Evolutionary conservation across 2,113 vertebrate genomes (phyloP).

Genomic region (Vidua chalybeata): DNA sequence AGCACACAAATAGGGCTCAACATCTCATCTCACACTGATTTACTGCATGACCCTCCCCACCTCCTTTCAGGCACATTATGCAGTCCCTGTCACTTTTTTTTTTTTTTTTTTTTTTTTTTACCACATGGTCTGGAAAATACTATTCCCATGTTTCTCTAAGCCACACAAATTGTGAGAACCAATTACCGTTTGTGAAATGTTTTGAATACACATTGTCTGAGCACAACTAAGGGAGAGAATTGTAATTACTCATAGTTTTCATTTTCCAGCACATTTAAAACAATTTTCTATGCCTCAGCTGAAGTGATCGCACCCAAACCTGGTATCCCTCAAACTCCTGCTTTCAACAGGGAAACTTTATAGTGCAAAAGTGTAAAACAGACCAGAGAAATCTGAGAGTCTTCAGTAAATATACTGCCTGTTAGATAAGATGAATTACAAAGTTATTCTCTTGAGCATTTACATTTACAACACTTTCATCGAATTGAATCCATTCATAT

Average conservation of each 20-base stretch:
- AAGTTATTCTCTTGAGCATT: background rate
- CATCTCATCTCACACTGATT: background rate
- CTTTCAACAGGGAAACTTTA: background rate
- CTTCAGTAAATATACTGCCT: slow-evolving; percentile 2
- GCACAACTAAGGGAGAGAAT: background rate
- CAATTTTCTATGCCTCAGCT: background rate
- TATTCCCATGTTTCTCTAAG: background rate
- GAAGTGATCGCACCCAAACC: background rate
- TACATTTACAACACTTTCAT: slow-evolving; percentile 20
- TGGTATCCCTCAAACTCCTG: background rate
- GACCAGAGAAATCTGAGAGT: background rate
- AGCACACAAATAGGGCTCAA: background rate
- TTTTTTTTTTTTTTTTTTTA: background rate
- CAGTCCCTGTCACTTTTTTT: background rate
- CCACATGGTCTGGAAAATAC: background rate
- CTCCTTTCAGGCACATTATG: background rate
- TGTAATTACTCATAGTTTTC: slow-evolving; percentile 19
- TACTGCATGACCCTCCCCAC: background rate
- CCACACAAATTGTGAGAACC: background rate
- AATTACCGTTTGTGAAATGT: background rate
- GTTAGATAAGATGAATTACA: slow-evolving; percentile 7
- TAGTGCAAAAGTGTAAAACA: background rate
- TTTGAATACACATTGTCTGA: background rate
- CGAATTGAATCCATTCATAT: slow-evolving; percentile 18
- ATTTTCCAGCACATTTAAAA: slow-evolving; percentile 8